Base-by-base conservation (phyloP, 2,888 invertebrate species). In the Seladonia tumulorum region DNA sequence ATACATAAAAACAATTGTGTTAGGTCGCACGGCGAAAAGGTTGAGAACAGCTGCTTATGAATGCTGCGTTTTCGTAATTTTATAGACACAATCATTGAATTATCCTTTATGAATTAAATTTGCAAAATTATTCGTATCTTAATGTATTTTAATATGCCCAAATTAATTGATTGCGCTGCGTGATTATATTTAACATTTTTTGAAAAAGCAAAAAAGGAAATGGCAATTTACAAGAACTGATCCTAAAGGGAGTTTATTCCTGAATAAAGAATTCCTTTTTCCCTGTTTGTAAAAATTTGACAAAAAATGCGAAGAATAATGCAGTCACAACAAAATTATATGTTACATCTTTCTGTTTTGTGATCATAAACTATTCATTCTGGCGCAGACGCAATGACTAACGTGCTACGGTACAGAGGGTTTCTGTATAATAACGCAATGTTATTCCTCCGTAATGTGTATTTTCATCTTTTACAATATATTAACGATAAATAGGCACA, bases 291-390 rank as follows among this genome's bases (percentile, higher is more conserved):
- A 12, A 47, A 29, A 70, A 49, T 70, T 45, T 1, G 2, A n/a
- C 42, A 10, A 79, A 49, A 0, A 16, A 57, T 16, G 16, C 25
- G 29, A 22, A 60, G 16, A 72, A 53, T 35, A 12, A 1, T 35
- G 35, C 35, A 25, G 14, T 73, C 42, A 14, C 42, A 25, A 83
- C 72, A 53, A 25, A 45, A 75, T 14, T 25, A 60, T 29, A 14
- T 22, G 14, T 74, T 83, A 35, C 3, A 22, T 57, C 22, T 39
- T 77, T 76, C 73, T 47, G 53, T 47, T 74, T 42, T 76, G n/a
- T 45, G 71, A 82, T 82, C 63, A 66, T 74, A 60, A 77, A 49
- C 76, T 75, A 81, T 76, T 81, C 53, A 76, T 25, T 76, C 18
- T n/a, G 16, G 25, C 76, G 47, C 76, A 83, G 22, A 57, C 81